Conservation (phyloP, 2,888 invertebrate genomes). For the Trichogramma evanescens region DNA sequence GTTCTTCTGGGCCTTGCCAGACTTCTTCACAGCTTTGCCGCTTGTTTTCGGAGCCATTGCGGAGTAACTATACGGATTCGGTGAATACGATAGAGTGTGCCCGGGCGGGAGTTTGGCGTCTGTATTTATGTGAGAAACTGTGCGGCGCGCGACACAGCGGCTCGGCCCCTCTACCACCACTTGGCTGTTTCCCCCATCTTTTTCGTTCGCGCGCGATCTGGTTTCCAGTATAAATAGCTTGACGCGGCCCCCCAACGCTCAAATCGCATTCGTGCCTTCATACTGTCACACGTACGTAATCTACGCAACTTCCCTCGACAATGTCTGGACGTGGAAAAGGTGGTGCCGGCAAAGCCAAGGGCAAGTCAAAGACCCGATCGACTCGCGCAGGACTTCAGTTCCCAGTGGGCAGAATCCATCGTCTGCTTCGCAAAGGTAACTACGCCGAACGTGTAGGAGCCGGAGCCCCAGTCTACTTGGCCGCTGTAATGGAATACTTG, state of each 20-base stretch:
- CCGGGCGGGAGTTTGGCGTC: too few species aligned
- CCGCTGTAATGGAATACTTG: conserved; percentile 59
- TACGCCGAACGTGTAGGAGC: conserved; percentile 56
- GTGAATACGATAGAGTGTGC: too few species aligned
- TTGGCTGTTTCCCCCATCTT: too few species aligned
- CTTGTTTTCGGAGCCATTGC: conserved; percentile 22
- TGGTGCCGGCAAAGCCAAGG: conserved; percentile 25
- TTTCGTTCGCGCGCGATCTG: too few species aligned
- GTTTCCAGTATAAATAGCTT: too few species aligned
- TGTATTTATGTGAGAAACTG: too few species aligned
- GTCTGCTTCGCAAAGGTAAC: conserved; percentile 57
- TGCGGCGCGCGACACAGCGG: too few species aligned
- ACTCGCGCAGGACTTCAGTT: conserved; percentile 54
- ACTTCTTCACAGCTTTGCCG: conserved; percentile 46
- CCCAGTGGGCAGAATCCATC: conserved; percentile 57
- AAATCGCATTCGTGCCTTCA: too few species aligned
- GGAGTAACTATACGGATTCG: too few species aligned
- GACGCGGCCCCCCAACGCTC: too few species aligned
- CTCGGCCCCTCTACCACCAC: too few species aligned
- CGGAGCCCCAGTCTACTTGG: conserved; percentile 52
- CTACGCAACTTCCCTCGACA: neutral
- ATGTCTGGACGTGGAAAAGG: conserved; percentile 33
- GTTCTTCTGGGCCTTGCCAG: conserved; percentile 41
- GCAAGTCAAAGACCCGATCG: conserved; percentile 46
- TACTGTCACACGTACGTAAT: neutral